Percentiles rank a stretch among this genome's conserved stretches.
phyloP scores from a whole-genome alignment of 2,113 vertebrate species.

The Hymenochirus boettgeri region DNA sequence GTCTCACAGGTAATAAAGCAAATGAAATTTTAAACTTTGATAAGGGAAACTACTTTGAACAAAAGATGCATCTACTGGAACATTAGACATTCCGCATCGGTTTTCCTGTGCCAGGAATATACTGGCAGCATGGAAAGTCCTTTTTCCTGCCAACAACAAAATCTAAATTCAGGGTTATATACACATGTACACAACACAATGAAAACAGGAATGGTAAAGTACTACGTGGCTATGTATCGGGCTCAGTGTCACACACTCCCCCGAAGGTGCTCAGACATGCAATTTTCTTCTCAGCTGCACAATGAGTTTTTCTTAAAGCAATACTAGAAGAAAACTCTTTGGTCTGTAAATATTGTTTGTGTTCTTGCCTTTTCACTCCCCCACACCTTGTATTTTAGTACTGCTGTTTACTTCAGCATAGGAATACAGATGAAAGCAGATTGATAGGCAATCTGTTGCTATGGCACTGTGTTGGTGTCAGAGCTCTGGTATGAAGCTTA shows the following conservation, averaged over 20 bases:
- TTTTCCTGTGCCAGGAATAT: slow-evolving; percentile 17
- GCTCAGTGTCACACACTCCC: background rate
- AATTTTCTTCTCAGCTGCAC: slow-evolving; percentile 2
- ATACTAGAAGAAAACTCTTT: background rate
- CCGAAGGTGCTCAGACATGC: background rate
- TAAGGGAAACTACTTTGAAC: background rate
- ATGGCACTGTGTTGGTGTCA: slow-evolving; percentile 24
- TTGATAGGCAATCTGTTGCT: slow-evolving; percentile 39
- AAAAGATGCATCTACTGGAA: background rate
- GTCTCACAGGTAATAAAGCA: background rate
- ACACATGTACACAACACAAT: slow-evolving; percentile 28
- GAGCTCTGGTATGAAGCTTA: background rate
- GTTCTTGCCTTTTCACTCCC: slow-evolving; percentile 12
- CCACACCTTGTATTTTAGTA: slow-evolving; percentile 32
- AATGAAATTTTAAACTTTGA: background rate
- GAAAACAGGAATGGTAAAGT: background rate
- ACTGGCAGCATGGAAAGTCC: slow-evolving; percentile 9
- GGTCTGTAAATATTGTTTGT: slow-evolving; percentile 27
- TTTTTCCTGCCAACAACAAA: slow-evolving; percentile 46
- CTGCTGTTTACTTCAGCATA: slow-evolving; percentile 32
- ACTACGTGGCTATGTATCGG: background rate
- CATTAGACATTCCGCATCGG: slow-evolving; percentile 28
- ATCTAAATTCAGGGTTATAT: slow-evolving; percentile 40
- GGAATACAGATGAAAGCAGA: slow-evolving; percentile 33
- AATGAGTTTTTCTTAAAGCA: slow-evolving; percentile 13